Evolutionary conservation across 2,888 invertebrate species (phyloP), one percentile per base, ranked within the genome.

Genomic region (Anagyrus pseudococci): DNA sequence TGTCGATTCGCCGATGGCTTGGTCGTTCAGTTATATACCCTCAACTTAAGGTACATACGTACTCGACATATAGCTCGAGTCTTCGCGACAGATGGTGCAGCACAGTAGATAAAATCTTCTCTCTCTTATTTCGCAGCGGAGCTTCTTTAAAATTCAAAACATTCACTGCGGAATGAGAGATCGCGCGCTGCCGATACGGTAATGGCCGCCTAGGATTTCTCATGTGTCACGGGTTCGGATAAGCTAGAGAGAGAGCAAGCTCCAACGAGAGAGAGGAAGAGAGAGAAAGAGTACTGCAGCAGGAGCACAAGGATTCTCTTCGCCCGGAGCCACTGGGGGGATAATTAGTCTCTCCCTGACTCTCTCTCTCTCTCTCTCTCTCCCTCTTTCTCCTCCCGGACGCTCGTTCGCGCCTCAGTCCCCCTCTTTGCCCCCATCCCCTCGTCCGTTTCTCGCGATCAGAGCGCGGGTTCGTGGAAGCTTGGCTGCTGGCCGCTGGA

Each of bases 191-290:
- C 48, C 62, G 69, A 71, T 71, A 71, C 67, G 69, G 66, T 71
- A 71, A 71, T 71, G 67, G 67, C 68, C 57, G 65, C 71, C 63
- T 69, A 71, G 70, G 66, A 68, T 69, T 69, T 69, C 68, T 69
- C 69, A 62, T 67, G 69, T 69, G 70, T 70, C 71, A 70, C 64
- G 58, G 64, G 62, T n/a, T n/a, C 62, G 29, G 29, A 10, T 10
- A 29, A 7, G 29, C 4, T 29, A n/a, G n/a, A n/a, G n/a, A n/a
- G n/a, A n/a, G n/a, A n/a, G n/a, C n/a, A n/a, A n/a, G n/a, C n/a
- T n/a, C n/a, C n/a, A n/a, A n/a, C n/a, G n/a, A n/a, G n/a, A n/a
- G n/a, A n/a, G n/a, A n/a, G n/a, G n/a, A n/a, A n/a, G n/a, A n/a
- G n/a, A n/a, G n/a, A n/a, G n/a, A n/a, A n/a, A n/a, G n/a, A n/a